phyloP scores from a whole-genome alignment of 2,797 vertebrate species.

The Epinephelus malabaricus region DNA sequence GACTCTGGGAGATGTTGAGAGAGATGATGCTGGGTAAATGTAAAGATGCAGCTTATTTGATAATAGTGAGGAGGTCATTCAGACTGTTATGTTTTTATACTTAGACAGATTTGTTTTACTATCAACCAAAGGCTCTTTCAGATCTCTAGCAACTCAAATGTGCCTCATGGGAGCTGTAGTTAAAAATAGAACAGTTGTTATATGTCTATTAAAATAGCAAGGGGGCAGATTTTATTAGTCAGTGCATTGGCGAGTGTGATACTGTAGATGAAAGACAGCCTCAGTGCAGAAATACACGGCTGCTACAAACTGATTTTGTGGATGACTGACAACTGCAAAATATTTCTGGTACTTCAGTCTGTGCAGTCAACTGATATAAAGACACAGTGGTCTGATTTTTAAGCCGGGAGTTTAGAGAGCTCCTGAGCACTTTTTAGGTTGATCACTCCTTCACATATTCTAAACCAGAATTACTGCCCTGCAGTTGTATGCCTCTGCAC shows the following conservation, averaged over 20 bases:
- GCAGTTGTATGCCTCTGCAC: too few species aligned
- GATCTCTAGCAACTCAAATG: neutral
- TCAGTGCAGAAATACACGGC: neutral
- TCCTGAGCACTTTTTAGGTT: neutral
- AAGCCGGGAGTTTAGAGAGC: neutral
- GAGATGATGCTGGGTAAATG: neutral
- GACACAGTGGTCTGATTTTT: neutral
- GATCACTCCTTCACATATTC: neutral
- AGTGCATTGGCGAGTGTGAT: neutral
- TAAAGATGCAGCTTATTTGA: neutral
- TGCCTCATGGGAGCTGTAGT: neutral
- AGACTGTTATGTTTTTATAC: neutral
- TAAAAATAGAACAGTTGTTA: slow-evolving; percentile 34
- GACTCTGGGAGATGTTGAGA: slow-evolving; percentile 7
- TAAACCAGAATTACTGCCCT: neutral
- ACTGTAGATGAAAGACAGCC: neutral
- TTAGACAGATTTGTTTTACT: neutral
- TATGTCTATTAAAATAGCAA: slow-evolving; percentile 21
- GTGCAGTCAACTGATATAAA: neutral
- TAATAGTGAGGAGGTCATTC: neutral
- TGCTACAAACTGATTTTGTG: neutral
- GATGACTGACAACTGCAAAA: neutral
- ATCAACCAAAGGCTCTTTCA: slow-evolving; percentile 6
- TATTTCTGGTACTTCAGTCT: neutral
- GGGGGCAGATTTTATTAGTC: slow-evolving; percentile 6